Evolutionary conservation across 2,113 vertebrate genomes (phyloP), one percentile per base, ranked within the genome.

Genomic region (Glaucidium brasilianum): DNA sequence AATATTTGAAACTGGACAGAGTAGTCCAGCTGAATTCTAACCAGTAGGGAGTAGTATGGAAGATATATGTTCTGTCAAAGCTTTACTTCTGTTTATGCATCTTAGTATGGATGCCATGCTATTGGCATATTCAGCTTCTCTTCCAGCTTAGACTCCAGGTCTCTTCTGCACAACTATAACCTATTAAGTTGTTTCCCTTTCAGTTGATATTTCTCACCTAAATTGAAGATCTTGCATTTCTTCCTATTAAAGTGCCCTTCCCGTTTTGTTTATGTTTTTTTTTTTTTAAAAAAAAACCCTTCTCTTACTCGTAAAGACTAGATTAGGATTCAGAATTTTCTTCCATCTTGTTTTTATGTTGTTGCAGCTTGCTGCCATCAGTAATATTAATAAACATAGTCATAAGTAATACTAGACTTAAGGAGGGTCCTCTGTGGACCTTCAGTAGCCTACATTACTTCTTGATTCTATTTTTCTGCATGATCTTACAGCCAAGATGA

Each of bases 381-480:
- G 47, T 73, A 84, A 67, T 74, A 87, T 37, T 86, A 71, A 69
- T 67, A 79, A 84, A 58, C 13, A 37, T 58, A 72, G 60, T 49
- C 45, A 47, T 68, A 55, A 84, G 35, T 53, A 84, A 2, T 49
- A 56, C 27, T 43, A 41, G 59, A 67, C 23, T 43, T 56, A 49
- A 49, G 6, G 50, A 84, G 19, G 11, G 20, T 78, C 16, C 12
- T 77, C 43, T 67, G 27, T 86, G 32, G 45, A 69, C 56, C 22
- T 92, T 78, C 11, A 34, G 0, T 85, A 53, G 35, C 15, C 53
- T 82, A 0, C 1, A 0, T 78, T 83, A 66, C 15, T 71, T 43
- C 35, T 64, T 41, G 25, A 30, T 73, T 74, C 17, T 90, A 3
- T 80, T 88, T 80, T 72, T 81, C 68, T 78, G 34, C 30, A 15